Percentiles rank a stretch among this genome's conserved stretches.
phyloP scores from a whole-genome alignment of 2,113 vertebrate genomes.

The Alligator sinensis region DNA sequence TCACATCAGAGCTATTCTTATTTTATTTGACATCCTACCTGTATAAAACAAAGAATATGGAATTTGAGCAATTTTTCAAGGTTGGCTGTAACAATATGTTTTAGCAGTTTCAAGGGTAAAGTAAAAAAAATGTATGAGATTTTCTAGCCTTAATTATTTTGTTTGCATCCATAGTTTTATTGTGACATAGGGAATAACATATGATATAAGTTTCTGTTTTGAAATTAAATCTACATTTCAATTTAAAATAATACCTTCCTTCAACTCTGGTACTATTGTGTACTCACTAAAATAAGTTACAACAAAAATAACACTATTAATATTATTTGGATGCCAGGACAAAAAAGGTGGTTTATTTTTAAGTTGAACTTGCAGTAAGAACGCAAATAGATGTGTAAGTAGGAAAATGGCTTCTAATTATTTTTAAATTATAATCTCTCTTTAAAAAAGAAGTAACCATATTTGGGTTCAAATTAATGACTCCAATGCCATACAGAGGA shows the following conservation, averaged over 20 bases:
- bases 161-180: neutral
- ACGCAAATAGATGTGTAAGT: neutral
- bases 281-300: neutral
- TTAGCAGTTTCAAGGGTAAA: neutral
- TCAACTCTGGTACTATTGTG: neutral
- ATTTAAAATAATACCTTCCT: slow-evolving; percentile 3
- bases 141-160: slow-evolving; percentile 8
- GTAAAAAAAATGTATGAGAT: neutral
- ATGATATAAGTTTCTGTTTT: neutral
- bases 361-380: neutral
- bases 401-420: neutral
- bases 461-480: neutral
- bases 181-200: neutral
- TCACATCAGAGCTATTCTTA: neutral
- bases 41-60: neutral
- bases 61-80: neutral
- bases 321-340: slow-evolving; percentile 2
- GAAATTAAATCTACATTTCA: neutral
- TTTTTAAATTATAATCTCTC: neutral
- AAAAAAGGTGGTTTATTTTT: neutral
- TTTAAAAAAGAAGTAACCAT: neutral
- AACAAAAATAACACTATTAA: neutral
- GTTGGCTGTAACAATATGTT: neutral
- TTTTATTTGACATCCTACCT: neutral
- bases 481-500: no score